These are phyloP conservation scores for Mustela lutreola DNA, from an alignment of 2,113 vertebrate genomes.

Conservation along the genomic window DNA sequence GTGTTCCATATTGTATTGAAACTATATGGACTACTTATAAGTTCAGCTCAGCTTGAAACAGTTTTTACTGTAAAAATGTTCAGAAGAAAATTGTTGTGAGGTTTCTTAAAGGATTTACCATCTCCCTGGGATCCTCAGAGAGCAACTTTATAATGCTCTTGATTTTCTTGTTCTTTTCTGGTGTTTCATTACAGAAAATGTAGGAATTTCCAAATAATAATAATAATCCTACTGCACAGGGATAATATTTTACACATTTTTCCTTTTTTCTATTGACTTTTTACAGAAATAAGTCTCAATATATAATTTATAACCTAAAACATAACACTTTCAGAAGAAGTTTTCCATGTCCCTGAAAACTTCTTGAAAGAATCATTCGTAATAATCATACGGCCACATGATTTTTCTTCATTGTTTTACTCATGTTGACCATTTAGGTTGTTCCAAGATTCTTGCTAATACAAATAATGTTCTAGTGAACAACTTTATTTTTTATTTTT, in stretches of 20 bases:
- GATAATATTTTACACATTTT: background rate
- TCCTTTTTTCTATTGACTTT: background rate
- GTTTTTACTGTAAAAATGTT: slow-evolving; percentile 48
- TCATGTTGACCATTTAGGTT: slow-evolving; percentile 9
- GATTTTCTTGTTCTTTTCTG: slow-evolving; percentile 22
- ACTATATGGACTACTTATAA: background rate
- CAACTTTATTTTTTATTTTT: background rate
- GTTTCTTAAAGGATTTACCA: background rate
- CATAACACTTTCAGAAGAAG: background rate
- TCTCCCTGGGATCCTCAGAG: slow-evolving; percentile 11
- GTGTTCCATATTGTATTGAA: background rate
- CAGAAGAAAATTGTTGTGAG: background rate
- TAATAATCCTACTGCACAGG: background rate
- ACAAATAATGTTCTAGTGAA: background rate
- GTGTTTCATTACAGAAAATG: slow-evolving; percentile 55
- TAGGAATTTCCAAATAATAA: background rate
- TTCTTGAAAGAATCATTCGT: background rate
- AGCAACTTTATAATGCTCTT: background rate
- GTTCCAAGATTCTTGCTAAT: background rate
- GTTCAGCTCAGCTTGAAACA: slow-evolving; percentile 23
- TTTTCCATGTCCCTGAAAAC: background rate
- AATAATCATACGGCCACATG: background rate
- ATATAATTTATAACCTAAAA: slow-evolving; percentile 8
- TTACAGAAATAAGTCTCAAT: slow-evolving; percentile 26
- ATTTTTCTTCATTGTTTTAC: background rate